Evolutionary conservation across 1,140 invertebrate genomes (phyloP), one percentile per base, ranked within the genome.

Genomic region (Hylaeus anthracinus): DNA sequence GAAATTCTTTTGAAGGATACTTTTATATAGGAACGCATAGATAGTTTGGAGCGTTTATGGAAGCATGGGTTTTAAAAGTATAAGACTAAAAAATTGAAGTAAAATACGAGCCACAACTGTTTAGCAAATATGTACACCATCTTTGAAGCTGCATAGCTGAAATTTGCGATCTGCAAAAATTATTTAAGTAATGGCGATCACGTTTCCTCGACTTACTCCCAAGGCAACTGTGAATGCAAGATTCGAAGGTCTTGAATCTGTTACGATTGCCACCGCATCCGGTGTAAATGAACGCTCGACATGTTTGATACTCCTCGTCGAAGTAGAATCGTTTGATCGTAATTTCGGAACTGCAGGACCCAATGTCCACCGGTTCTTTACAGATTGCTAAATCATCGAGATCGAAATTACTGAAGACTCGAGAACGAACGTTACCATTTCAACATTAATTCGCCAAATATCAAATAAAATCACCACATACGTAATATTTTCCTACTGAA

Each of bases 191-290:
- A 3, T 48, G 15, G 8, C 6, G 41, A 70, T 14, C 53, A 48
- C 48, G 5, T 65, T 39, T 74, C 45, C 65, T 63, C n/a, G 77
- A 94, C 92, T 92, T 93, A 94, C 89, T 93, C 93, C 90, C 91
- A 88, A 92, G 88, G 71, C 95, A 96, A 90, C 92, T 94, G 75
- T 92, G 93, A 89, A 95, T 93, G 90, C 97, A 97, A 89, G 94
- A 93, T 89, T 97, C 95, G 91, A 95, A 96, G 60, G 92, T 95
- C 89, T 95, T 95, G 94, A 97, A 97, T 91, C 96, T 95, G 93
- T 97, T 97, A 80, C 94, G 94, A 92, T 97, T 97, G n/a, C 96
- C 96, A 90, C 95, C 94, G 91, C 96, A 96, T 91, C 97, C 97
- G 75, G 96, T 96, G 91, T 97, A 98, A 86, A 95, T 95, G 90